Base-by-base conservation (phyloP, 2,797 vertebrate species). In the Apodemus agrarius region DNA sequence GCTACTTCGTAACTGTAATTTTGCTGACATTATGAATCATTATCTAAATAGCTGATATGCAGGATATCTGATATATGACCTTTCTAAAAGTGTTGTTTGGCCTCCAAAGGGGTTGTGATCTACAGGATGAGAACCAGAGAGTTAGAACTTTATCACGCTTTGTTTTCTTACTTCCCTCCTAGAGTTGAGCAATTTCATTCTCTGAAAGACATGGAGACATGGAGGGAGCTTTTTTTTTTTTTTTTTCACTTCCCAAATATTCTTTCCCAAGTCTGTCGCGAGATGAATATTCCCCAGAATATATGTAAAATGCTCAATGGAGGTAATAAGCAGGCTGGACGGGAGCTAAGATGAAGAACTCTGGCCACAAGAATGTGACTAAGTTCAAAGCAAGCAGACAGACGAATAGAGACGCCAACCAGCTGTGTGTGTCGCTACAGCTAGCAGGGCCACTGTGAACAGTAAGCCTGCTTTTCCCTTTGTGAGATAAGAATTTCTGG, bases 151-250 rank as follows among this genome's bases (percentile, higher is more conserved):
- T 88, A 82, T 97, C 88, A 89, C 84, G 67, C 1, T 37, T 40
- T 65, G 29, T 19, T 40, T 75, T 63, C 22, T 6, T 81, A 52
- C 94, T 93, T 84, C 52, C 84, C 63, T 93, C 75, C 86, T 81
- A 94, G 49, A 81, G n/a, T 91, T 90, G 69, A 95, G 24, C 95
- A 96, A 96, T 96, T 97, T 96, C 69, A 92, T 67, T 94, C 96
- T 93, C 95, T 91, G 75, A 96, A 91, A 69, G 57, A 76, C 43
- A 19, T n/a, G n/a, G n/a, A n/a, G n/a, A n/a, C n/a, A n/a, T 72
- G 40, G 61, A 49, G 78, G 10, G 46, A 76, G 54, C 19, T 16
- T 94, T 95, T 54, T 94, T 61, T 5, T 49, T 95, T 54, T 94
- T 61, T 9, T 52, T 52, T 95, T 88, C 84, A 95, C 10, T 16